These are phyloP conservation scores for Podarcis lilfordi DNA, from an alignment of 2,797 vertebrate species.

Conservation along the genomic window DNA sequence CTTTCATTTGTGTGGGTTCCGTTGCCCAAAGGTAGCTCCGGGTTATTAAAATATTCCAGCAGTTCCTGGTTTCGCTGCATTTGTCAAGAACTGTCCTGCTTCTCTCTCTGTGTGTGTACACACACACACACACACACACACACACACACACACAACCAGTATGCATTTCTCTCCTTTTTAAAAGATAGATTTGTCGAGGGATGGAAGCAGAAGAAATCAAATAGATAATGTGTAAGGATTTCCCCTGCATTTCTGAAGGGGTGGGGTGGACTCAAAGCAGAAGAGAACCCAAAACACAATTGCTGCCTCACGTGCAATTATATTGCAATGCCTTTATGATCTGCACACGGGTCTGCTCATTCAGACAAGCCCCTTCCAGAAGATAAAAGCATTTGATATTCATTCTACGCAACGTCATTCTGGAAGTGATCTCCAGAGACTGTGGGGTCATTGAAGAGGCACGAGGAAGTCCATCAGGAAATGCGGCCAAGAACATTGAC, in stretches of 20 bases:
- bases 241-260: constrained; percentile 13
- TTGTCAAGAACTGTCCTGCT: constrained; percentile 31
- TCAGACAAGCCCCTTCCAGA: neutral
- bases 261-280: neutral
- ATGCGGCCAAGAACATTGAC: constrained; percentile 1
- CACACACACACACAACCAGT: too few species aligned
- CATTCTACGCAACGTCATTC: constrained; percentile 21
- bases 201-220: neutral
- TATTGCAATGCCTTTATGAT: neutral
- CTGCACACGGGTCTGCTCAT: neutral
- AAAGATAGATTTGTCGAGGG: constrained; percentile 25
- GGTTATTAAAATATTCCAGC: constrained; percentile 47
- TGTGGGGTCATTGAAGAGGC: constrained; percentile 6
- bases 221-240: neutral
- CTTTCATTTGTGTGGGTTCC: constrained; percentile 57
- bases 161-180: constrained; percentile 19
- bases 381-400: constrained; percentile 8
- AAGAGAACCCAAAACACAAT: constrained; percentile 4
- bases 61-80: constrained; percentile 58
- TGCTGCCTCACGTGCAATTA: neutral
- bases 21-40: constrained; percentile 50
- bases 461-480: constrained; percentile 30
- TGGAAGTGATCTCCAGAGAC: neutral
- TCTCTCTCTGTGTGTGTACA: neutral
- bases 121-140: too few species aligned